phyloP scores from a whole-genome alignment of 2,888 invertebrate species.

The Amphipoea oculea region DNA sequence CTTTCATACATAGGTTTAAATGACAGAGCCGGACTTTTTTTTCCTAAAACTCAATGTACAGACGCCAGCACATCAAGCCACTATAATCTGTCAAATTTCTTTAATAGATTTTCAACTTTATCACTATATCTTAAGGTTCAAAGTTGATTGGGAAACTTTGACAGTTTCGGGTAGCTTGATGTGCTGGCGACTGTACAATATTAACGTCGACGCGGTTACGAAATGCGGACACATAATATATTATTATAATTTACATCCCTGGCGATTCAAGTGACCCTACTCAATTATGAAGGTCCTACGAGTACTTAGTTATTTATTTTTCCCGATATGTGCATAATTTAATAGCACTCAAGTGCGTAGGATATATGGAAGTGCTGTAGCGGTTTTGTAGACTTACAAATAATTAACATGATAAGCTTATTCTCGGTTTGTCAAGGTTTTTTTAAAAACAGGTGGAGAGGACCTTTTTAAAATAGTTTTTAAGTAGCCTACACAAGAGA shows the following conservation, averaged over 20 bases:
- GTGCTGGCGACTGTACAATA: too few relatives aligned
- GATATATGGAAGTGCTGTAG: neutral
- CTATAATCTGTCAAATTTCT: too few relatives aligned
- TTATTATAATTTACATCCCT: conserved; percentile 42
- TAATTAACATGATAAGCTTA: neutral
- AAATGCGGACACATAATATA: neutral
- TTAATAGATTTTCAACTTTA: too few relatives aligned
- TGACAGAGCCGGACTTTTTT: neutral
- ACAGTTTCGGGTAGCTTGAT: too few relatives aligned
- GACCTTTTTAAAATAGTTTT: neutral
- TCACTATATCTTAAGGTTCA: too few relatives aligned
- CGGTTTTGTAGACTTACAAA: conserved; percentile 28
- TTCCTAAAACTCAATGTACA: neutral
- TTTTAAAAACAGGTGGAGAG: neutral
- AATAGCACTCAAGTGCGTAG: conserved; percentile 22
- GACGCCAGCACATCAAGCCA: too few relatives aligned
- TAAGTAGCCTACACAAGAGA: neutral
- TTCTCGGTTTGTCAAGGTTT: neutral
- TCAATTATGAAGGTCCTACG: conserved; percentile 44
- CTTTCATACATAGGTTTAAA: neutral
- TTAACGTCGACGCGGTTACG: neutral
- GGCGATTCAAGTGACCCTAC: conserved; percentile 41
- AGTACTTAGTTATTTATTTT: conserved; percentile 44
- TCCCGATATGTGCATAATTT: conserved; percentile 43
- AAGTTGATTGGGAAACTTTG: too few relatives aligned